These are phyloP conservation scores for Macrobrachium rosenbergii DNA, from an alignment of 1,140 invertebrate genomes.

Conservation along the genomic window DNA sequence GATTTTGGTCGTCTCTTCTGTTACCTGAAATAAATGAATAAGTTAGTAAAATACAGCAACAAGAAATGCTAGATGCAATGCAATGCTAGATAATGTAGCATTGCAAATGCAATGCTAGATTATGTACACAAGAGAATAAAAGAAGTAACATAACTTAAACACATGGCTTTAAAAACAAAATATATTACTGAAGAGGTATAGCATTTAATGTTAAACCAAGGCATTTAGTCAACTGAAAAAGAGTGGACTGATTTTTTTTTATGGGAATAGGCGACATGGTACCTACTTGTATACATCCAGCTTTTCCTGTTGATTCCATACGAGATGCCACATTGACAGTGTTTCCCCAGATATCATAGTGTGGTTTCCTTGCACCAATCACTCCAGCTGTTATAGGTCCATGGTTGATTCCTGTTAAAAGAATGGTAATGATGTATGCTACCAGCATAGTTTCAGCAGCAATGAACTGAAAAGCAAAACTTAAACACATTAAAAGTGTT, in stretches of 20 bases:
- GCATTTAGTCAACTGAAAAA: too few species aligned
- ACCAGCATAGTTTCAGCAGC: not conserved
- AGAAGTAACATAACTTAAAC: too few species aligned
- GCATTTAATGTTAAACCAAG: too few species aligned
- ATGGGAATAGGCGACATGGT: not conserved
- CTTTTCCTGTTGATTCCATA: conserved; percentile 96
- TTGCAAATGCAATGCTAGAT: too few species aligned
- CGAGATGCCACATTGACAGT: conserved; percentile 95
- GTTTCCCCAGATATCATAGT: conserved; percentile 98
- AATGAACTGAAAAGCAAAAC: not conserved
- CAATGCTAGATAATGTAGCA: too few species aligned
- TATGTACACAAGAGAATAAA: too few species aligned
- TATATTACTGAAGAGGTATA: too few species aligned
- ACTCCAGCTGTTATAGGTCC: conserved; percentile 95
- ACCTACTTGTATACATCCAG: conserved; percentile 81
- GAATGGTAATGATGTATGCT: not conserved
- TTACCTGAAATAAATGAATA: conserved; percentile 78
- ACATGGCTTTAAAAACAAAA: too few species aligned
- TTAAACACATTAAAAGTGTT: too few species aligned
- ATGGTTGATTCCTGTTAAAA: conserved; percentile 85
- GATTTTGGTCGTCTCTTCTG: conserved; percentile 90
- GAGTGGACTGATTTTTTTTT: not conserved
- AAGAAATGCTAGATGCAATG: too few species aligned
- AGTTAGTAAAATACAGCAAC: not conserved
- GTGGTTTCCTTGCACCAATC: conserved; percentile 95